Evolutionary conservation across 2,888 invertebrate species (phyloP).

Genomic region (Dilophus febrilis): DNA sequence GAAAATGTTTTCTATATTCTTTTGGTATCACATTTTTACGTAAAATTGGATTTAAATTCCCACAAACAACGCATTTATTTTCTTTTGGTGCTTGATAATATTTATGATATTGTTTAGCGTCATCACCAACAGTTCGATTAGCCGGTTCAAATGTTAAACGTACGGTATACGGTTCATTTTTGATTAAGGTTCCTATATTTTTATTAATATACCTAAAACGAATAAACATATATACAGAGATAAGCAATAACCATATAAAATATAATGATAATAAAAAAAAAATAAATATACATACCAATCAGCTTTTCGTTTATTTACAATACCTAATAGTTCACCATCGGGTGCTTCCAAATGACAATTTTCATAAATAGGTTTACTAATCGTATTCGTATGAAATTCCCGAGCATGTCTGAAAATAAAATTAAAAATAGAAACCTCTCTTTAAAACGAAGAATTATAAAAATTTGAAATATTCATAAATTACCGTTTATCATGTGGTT

Average conservation of each 20-base stretch:
- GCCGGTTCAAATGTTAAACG: conserved; percentile 61
- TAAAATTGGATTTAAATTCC: conserved; percentile 44
- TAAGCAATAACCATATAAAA: conserved; percentile 1
- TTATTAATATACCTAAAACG: conserved; percentile 27
- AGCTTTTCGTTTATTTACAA: conserved; percentile 58
- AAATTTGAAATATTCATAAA: too few relatives aligned
- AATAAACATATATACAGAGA: neutral
- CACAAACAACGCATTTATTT: conserved; percentile 69
- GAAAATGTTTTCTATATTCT: conserved; percentile 63
- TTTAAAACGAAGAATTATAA: too few relatives aligned
- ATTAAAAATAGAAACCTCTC: too few relatives aligned
- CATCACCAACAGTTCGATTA: conserved; percentile 49
- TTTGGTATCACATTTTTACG: conserved; percentile 68
- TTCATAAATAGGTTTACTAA: conserved; percentile 52
- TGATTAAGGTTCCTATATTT: conserved; percentile 28
- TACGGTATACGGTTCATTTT: conserved; percentile 40
- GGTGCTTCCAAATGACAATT: conserved; percentile 64
- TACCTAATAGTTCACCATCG: conserved; percentile 58
- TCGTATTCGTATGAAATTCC: too few relatives aligned
- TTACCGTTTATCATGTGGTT: too few relatives aligned
- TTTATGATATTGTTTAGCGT: conserved; percentile 35
- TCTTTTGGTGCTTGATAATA: conserved; percentile 55
- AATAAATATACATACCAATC: conserved; percentile 38
- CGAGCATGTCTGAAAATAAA: too few relatives aligned
- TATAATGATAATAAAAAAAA: conserved; percentile 4